phyloP scores from a whole-genome alignment of 2,888 invertebrate genomes.

The Heliconius erato region DNA sequence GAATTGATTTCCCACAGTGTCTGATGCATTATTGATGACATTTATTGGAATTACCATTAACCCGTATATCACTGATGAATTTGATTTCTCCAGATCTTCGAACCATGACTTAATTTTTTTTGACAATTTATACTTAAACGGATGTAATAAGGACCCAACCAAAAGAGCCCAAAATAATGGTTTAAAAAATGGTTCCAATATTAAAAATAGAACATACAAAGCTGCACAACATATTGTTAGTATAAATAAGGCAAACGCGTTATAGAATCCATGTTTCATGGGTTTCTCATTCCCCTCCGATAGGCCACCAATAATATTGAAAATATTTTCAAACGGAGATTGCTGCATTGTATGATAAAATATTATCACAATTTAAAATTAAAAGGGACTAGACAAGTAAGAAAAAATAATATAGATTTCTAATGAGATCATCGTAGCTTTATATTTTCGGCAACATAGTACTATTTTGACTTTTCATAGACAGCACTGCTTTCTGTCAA shows the following conservation, averaged over 20 bases:
- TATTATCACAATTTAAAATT: constrained; percentile 45
- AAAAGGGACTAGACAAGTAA: constrained; percentile 31
- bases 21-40: constrained; percentile 90
- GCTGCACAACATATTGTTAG: constrained; percentile 89
- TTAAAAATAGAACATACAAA: constrained; percentile 92
- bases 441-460: constrained; percentile 47
- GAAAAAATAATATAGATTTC: constrained; percentile 39
- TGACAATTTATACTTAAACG: constrained; percentile 94
- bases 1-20: constrained; percentile 90
- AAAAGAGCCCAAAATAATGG: constrained; percentile 98
- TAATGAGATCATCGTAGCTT: constrained; percentile 54
- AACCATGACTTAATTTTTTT: constrained; percentile 93
- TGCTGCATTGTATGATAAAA: constrained; percentile 76
- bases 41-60: constrained; percentile 90
- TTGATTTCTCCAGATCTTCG: constrained; percentile 87
- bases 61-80: constrained; percentile 87
- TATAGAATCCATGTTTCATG: constrained; percentile 96
- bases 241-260: constrained; percentile 93
- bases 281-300: constrained; percentile 94
- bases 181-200: constrained; percentile 96
- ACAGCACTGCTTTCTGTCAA: not conserved
- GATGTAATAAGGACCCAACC: constrained; percentile 98
- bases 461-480: constrained; percentile 42
- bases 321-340: constrained; percentile 88
- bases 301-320: constrained; percentile 88